phyloP scores from a whole-genome alignment of 2,797 vertebrate species.

The Prunella strophiata region DNA sequence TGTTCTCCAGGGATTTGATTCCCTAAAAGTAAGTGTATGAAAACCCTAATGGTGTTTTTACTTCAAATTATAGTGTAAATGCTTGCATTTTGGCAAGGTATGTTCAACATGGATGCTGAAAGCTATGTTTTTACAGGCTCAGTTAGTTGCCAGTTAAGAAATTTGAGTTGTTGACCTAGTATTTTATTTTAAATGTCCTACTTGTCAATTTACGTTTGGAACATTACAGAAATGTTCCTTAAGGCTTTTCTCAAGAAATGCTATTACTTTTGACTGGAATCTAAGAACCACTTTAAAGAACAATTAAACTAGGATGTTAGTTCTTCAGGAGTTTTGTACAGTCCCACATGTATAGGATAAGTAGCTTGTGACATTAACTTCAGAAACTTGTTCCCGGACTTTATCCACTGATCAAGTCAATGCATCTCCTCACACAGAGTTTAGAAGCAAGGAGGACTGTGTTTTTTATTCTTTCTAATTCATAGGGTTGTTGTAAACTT shows the following conservation, averaged over 20 bases:
- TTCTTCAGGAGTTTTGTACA: neutral
- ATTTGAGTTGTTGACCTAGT: neutral
- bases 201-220: neutral
- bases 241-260: neutral
- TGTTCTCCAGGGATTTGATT: neutral
- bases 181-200: neutral
- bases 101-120: neutral
- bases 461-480: neutral
- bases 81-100: neutral
- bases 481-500: neutral
- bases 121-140: neutral
- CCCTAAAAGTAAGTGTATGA: neutral
- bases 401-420: rapidly evolving
- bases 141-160: neutral
- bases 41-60: neutral
- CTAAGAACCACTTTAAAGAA: neutral
- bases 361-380: neutral
- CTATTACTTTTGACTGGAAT: neutral
- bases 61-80: neutral
- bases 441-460: neutral
- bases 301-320: neutral
- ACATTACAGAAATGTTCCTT: neutral
- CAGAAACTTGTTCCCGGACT: neutral
- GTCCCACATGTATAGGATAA: neutral
- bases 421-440: neutral